A percentile compares a stretch with the other conserved stretches of the same genome.
Evolutionary conservation across 35 echinoderm and acorn worm species (phyloP).

Genomic region (Stichopus chloronotus): DNA sequence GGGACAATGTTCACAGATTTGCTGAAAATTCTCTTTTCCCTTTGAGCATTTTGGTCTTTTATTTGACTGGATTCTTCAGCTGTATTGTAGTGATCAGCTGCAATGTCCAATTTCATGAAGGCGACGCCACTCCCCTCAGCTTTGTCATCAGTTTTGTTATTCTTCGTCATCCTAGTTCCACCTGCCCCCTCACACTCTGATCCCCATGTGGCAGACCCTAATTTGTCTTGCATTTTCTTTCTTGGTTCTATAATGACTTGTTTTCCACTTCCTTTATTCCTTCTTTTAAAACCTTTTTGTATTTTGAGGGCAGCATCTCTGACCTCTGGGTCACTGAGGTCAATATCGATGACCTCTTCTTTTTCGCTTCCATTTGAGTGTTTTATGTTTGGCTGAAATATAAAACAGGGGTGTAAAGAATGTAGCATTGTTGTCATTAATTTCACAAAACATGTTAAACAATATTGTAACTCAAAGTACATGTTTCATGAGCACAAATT

Average conservation of each 20-base stretch:
- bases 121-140: neutral
- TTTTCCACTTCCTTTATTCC: conserved; percentile 45
- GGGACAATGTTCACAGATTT: conserved; percentile 32
- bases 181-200: too few species aligned
- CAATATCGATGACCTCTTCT: conserved; percentile 87
- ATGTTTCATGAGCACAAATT: too few species aligned
- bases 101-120: neutral
- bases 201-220: too few species aligned
- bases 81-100: neutral
- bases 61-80: neutral
- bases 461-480: too few species aligned
- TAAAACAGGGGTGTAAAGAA: neutral
- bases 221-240: too few species aligned
- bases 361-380: neutral
- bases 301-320: conserved; percentile 85
- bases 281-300: conserved; percentile 80
- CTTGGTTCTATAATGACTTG: neutral
- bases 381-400: neutral
- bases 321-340: conserved; percentile 87
- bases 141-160: neutral
- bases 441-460: too few species aligned
- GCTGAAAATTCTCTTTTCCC: conserved; percentile 7
- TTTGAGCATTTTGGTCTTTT: neutral
- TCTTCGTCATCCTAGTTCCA: too few species aligned
- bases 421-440: too few species aligned